These are phyloP conservation scores for Habroteleia sp. DNA, from an alignment of 2,888 invertebrate genomes.

Conservation along the genomic window DNA sequence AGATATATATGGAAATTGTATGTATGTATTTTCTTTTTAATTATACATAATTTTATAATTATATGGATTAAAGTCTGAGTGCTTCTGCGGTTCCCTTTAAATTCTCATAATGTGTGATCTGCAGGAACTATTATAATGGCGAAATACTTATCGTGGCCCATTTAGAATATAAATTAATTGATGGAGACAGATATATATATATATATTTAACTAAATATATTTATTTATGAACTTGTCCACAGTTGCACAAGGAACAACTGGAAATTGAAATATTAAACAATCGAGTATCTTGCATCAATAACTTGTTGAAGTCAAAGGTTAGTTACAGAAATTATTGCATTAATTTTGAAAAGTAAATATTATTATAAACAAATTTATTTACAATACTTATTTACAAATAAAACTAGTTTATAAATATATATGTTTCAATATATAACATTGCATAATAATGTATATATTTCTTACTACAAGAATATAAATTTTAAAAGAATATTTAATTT, in stretches of 20 bases:
- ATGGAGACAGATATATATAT: neutral
- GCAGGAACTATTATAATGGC: constrained; percentile 24
- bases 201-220: constrained; percentile 26
- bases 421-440: too few relatives aligned
- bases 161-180: constrained; percentile 38
- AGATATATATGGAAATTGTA: too few relatives aligned
- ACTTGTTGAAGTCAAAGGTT: constrained; percentile 74
- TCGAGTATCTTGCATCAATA: constrained; percentile 74
- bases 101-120: constrained; percentile 18
- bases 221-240: constrained; percentile 57
- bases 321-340: constrained; percentile 36
- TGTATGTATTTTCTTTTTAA: constrained; percentile 28
- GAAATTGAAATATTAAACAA: constrained; percentile 77
- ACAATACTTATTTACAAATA: too few relatives aligned
- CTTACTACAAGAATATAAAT: too few relatives aligned
- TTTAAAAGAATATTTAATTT: too few relatives aligned
- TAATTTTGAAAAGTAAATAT: constrained; percentile 45
- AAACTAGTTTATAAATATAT: too few relatives aligned
- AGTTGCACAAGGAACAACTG: constrained; percentile 76
- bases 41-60: constrained; percentile 35
- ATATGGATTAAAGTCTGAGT: constrained; percentile 43
- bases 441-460: too few relatives aligned
- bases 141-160: constrained; percentile 23
- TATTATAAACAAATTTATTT: too few relatives aligned
- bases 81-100: constrained; percentile 28